Conservation (phyloP, 2,888 invertebrate genomes). For the Yponomeuta sedellus region DNA sequence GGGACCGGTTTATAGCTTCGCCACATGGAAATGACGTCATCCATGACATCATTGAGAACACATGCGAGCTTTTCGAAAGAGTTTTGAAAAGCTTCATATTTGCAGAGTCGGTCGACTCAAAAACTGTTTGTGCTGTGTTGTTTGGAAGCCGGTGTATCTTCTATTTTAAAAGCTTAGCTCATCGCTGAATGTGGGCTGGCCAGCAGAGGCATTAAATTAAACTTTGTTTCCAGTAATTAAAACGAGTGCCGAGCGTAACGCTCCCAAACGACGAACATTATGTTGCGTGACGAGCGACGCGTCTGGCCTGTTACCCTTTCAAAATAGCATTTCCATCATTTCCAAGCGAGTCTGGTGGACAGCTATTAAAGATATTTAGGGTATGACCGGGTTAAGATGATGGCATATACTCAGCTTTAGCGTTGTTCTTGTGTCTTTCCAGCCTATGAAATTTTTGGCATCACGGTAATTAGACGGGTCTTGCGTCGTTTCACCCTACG, state of each 20-base stretch:
- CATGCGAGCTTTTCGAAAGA: constrained; percentile 14
- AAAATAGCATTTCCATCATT: constrained; percentile 6
- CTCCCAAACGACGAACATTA: constrained; percentile 2
- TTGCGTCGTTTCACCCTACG: no score
- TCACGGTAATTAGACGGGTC: no score
- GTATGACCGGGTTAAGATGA: background rate
- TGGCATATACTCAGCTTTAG: no score
- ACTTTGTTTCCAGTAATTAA: constrained; percentile 11
- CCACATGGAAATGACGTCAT: constrained; percentile 56
- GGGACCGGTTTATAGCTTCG: constrained; percentile 42
- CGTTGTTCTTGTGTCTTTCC: no score
- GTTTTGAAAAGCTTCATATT: background rate
- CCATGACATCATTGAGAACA: constrained; percentile 51
- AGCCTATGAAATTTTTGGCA: no score
- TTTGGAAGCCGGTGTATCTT: background rate
- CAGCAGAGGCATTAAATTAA: constrained; percentile 6
- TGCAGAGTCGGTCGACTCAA: background rate
- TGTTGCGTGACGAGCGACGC: constrained; percentile 6
- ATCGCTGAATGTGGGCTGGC: background rate
- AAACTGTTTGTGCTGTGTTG: background rate
- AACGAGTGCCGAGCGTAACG: constrained; percentile 7
- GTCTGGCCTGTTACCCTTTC: background rate
- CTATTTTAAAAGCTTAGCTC: constrained; percentile 1
- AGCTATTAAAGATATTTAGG: background rate
- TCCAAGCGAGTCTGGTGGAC: background rate